phyloP scores from a whole-genome alignment of 1,140 invertebrate genomes.

The Orius insidiosus region DNA sequence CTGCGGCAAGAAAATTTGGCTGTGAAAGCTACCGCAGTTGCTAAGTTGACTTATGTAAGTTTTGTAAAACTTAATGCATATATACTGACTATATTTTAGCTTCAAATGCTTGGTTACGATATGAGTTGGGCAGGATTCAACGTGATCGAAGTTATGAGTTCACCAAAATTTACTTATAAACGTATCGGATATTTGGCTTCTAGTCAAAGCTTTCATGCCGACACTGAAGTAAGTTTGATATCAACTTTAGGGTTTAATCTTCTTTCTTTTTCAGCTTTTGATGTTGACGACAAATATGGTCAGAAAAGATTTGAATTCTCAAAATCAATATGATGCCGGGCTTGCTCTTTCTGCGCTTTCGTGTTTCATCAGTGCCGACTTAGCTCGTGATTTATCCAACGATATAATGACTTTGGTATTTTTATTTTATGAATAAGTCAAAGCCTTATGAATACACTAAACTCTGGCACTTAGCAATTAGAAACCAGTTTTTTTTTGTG shows the following conservation, averaged over 20 bases:
- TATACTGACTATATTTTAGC: too few relatives aligned
- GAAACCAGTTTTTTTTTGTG: too few relatives aligned
- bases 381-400: constrained; percentile 91
- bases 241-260: too few relatives aligned
- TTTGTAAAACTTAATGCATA: too few relatives aligned
- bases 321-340: constrained; percentile 96
- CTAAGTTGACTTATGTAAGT: constrained; percentile 97
- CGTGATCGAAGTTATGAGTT: constrained; percentile 99
- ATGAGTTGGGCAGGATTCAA: constrained; percentile 99
- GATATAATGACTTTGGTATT: constrained; percentile 98
- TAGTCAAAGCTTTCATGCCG: constrained; percentile 93
- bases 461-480: too few relatives aligned
- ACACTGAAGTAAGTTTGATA: constrained; percentile 68
- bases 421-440: too few relatives aligned
- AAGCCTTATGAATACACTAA: too few relatives aligned
- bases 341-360: constrained; percentile 87
- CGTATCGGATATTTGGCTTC: constrained; percentile 93
- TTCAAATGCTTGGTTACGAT: constrained; percentile 99
- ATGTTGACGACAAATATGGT: constrained; percentile 99
- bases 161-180: constrained; percentile 95
- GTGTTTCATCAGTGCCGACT: constrained; percentile 92
- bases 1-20: constrained; percentile 90
- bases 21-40: constrained; percentile 97
- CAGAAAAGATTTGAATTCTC: constrained; percentile 93
- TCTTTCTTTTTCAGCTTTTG: constrained; percentile 42